phyloP scores from a whole-genome alignment of 1,140 invertebrate genomes.

The Eumaeus atala region DNA sequence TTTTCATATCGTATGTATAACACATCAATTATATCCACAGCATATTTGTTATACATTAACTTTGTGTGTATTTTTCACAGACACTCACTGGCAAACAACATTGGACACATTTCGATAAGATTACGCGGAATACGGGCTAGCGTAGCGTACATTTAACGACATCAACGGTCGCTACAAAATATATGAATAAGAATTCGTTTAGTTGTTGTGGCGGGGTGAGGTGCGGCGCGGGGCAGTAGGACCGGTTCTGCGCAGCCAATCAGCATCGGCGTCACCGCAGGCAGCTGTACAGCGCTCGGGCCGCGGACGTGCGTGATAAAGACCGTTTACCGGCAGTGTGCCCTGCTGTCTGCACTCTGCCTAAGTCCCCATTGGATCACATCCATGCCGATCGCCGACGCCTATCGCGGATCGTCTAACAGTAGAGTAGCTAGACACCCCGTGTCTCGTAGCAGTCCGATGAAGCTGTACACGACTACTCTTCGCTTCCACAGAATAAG shows the following conservation, averaged over 20 bases:
- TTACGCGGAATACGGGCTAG: conserved; percentile 60
- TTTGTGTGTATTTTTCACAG: conserved; percentile 27
- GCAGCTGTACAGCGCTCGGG: conserved; percentile 48
- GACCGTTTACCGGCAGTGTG: conserved; percentile 37
- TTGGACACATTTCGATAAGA: conserved; percentile 66
- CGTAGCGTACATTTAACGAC: conserved; percentile 44
- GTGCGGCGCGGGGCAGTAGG: conserved; percentile 35
- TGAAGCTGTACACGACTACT: too few species aligned
- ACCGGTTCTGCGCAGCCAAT: conserved; percentile 61
- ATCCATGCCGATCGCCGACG: too few species aligned
- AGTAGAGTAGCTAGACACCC: too few species aligned
- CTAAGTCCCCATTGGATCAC: too few species aligned
- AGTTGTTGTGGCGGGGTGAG: conserved; percentile 40
- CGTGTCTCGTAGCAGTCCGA: too few species aligned
- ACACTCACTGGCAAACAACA: conserved; percentile 43
- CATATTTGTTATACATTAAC: conserved; percentile 3
- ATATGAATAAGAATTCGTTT: conserved; percentile 71
- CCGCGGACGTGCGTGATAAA: conserved; percentile 32
- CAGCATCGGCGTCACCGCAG: conserved; percentile 43
- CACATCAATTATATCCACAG: conserved; percentile 15
- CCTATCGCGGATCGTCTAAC: too few species aligned
- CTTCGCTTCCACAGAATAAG: too few species aligned
- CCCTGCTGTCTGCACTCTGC: not conserved
- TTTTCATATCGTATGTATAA: conserved; percentile 52
- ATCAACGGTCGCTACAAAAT: conserved; percentile 59